Base-by-base conservation (phyloP, 2,113 vertebrate species). In the Psilopogon haemacephalus region DNA sequence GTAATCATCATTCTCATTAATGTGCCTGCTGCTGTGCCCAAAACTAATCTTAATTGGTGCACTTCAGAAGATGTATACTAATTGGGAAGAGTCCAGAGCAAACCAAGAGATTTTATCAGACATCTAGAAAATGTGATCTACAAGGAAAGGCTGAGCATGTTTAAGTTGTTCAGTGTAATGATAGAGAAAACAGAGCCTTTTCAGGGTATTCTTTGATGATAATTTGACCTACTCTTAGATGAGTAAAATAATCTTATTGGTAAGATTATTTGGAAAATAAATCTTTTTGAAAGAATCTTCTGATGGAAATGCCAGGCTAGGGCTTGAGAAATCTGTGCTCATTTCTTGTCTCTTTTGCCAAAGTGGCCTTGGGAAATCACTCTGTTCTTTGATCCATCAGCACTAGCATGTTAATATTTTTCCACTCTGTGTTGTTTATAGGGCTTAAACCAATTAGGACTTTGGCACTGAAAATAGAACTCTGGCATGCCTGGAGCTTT, bases 331-430 rank as follows among this genome's bases (percentile, higher is more conserved):
- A 67, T 64, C 18, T 46, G 28, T 15, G 6, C 19, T 88, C 33
- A 56, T 20, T 88, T 85, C 60, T 89, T 82, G 44, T 40, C 28
- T 63, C 33, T 93, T 72, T 68, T 91, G 54, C 59, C 46, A 46
- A 63, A 67, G 82, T 15, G 20, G 64, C 68, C 69, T 83, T 88
- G 78, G 72, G 78, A 95, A 85, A 77, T 88, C 50, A 63, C 26
- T 81, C 26, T 79, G 42, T 82, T 92, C 89, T 95, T 91, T 95
- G 55, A 95, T 95, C 85, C 1, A 0, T 46, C 42, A 83, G 79
- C 75, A 89, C 28, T 59, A 80, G 93, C 42, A 32, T 89, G 93
- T 94, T 94, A 94, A 95, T 95, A 80, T 94, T 95, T 95, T 95
- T 86, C 72, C 64, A 91, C 52, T 85, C 63, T 79, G 11, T 75